phyloP scores from a whole-genome alignment of 2,113 vertebrate species.

The Thymallus thymallus region DNA sequence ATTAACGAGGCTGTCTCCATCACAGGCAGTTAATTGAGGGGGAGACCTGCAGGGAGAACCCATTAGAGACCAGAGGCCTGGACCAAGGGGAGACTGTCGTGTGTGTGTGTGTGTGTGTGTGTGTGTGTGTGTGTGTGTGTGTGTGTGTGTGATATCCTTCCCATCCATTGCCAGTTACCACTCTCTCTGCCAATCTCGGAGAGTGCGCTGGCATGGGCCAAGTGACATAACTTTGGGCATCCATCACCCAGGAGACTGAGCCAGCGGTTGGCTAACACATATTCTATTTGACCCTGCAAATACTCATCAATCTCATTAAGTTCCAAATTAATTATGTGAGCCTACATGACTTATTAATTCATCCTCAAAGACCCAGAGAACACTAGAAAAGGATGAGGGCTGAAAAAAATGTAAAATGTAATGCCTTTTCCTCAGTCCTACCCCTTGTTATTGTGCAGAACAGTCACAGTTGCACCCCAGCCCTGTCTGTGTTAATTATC shows the following conservation, averaged over 20 bases:
- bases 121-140: background rate
- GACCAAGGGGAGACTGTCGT: conserved; percentile 39
- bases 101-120: background rate
- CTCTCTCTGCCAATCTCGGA: too few relatives aligned
- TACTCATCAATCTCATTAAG: too few relatives aligned
- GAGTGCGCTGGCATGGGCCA: too few relatives aligned
- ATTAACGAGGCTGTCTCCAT: conserved; percentile 55
- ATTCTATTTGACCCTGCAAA: too few relatives aligned
- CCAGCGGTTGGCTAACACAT: too few relatives aligned
- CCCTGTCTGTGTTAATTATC: conserved; percentile 1
- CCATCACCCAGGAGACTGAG: too few relatives aligned
- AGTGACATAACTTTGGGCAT: too few relatives aligned
- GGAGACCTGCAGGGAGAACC: conserved; percentile 15
- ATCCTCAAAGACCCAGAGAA: background rate
- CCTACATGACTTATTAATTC: background rate
- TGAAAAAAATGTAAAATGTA: background rate
- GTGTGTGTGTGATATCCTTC: too few relatives aligned
- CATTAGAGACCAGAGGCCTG: conserved; percentile 11
- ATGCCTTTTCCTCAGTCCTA: background rate
- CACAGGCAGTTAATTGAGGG: conserved; percentile 26
- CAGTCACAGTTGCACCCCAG: conserved; percentile 1
- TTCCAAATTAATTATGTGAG: too few relatives aligned
- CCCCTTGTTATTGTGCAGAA: background rate
- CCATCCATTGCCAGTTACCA: too few relatives aligned
- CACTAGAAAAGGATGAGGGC: too few relatives aligned